A percentile compares a stretch with the other conserved stretches of the same genome.
Conservation (phyloP, 1,140 invertebrate species). For the Musca vetustissima region DNA sequence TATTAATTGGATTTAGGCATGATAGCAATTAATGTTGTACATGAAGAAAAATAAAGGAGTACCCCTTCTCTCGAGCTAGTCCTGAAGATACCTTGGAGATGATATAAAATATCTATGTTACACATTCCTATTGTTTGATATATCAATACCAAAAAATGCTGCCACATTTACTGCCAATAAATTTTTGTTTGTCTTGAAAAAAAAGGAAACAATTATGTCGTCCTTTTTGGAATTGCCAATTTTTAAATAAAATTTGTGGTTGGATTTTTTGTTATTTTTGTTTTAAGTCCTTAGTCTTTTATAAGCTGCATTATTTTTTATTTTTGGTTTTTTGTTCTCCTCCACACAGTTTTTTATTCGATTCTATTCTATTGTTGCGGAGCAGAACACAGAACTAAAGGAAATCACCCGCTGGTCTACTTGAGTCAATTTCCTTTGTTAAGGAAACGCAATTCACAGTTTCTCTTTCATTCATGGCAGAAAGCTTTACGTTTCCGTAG, state of each 20-base stretch:
- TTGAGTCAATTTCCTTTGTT: conserved; percentile 21
- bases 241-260: conserved; percentile 17
- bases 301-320: no score
- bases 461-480: neutral
- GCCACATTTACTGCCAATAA: no score
- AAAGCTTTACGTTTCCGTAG: neutral
- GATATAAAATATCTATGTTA: no score
- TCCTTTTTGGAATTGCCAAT: no score
- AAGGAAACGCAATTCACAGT: conserved; percentile 5
- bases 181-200: no score
- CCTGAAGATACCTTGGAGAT: neutral
- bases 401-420: conserved; percentile 14
- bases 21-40: neutral
- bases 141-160: no score
- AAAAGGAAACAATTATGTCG: no score
- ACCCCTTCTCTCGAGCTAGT: neutral
- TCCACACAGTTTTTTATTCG: no score
- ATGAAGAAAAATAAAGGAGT: neutral
- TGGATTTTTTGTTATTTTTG: neutral
- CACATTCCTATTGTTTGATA: no score
- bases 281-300: conserved; percentile 7
- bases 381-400: neutral
- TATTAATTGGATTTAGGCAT: conserved; percentile 15
- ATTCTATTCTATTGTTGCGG: no score
- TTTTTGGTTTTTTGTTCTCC: no score